A percentile compares a stretch with the other conserved stretches of the same genome.
Evolutionary conservation across 2,797 vertebrate species (phyloP).

Genomic region (Argentina silus): DNA sequence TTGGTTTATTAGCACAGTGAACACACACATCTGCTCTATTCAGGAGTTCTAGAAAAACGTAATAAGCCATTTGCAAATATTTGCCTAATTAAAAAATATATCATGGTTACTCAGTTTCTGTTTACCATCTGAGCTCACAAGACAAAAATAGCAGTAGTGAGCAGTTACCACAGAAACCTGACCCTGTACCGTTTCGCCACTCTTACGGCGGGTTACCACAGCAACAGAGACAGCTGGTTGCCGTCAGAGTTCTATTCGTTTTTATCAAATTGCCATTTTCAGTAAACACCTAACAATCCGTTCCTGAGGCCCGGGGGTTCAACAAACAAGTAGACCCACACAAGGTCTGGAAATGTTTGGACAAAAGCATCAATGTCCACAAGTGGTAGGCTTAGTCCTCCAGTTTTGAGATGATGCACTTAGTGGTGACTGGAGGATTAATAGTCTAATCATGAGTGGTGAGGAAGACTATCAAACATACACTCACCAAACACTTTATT

Average conservation of each 20-base stretch:
- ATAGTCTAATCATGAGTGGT: not conserved
- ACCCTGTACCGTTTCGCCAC: slow-evolving; percentile 52
- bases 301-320: not conserved
- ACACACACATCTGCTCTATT: not conserved
- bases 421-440: not conserved
- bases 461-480: not conserved
- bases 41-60: not conserved
- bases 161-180: slow-evolving; percentile 76
- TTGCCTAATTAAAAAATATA: slow-evolving; percentile 35
- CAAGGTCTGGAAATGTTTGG: not conserved
- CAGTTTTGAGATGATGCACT: not conserved
- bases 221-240: slow-evolving; percentile 80
- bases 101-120: slow-evolving; percentile 42
- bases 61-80: slow-evolving; percentile 18
- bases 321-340: slow-evolving; percentile 24
- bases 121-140: slow-evolving; percentile 39
- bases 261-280: slow-evolving; percentile 65
- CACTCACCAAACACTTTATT: too few species aligned
- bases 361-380: not conserved
- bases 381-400: not conserved
- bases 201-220: slow-evolving; percentile 73
- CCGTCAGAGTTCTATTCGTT: slow-evolving; percentile 58
- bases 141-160: slow-evolving; percentile 74
- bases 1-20: not conserved
- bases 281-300: slow-evolving; percentile 60